phyloP scores from a whole-genome alignment of 2,888 invertebrate genomes.

The Bembecia ichneumoniformis region DNA sequence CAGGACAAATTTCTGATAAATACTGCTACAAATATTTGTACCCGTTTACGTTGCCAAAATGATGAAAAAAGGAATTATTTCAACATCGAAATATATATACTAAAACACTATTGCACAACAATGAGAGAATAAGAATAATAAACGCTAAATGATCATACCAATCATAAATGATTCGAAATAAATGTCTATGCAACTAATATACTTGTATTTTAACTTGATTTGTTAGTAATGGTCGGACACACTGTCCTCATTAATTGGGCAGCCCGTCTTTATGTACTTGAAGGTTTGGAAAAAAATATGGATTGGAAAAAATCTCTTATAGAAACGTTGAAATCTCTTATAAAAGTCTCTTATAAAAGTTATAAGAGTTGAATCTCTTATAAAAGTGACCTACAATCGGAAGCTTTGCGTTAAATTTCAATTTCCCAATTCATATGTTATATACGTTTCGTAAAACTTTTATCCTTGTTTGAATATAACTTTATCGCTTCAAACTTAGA shows the following conservation, averaged over 20 bases:
- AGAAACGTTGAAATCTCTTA: background rate
- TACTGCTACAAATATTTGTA: background rate
- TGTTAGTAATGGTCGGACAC: too few species aligned
- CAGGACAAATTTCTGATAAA: slow-evolving; percentile 3
- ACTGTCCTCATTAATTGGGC: too few species aligned
- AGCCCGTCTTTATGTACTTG: too few species aligned
- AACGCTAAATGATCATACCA: too few species aligned
- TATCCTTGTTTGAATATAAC: background rate
- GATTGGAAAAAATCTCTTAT: background rate
- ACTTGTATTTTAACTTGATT: too few species aligned
- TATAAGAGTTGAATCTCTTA: background rate
- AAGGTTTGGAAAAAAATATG: background rate
- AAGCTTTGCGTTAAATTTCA: background rate
- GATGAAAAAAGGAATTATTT: background rate
- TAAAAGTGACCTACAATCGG: background rate
- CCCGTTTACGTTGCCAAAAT: background rate
- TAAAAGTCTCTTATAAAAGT: background rate
- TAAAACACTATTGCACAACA: too few species aligned
- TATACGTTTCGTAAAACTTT: background rate
- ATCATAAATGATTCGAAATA: too few species aligned
- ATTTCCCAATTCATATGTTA: background rate
- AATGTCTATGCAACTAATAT: too few species aligned
- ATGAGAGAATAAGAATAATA: too few species aligned
- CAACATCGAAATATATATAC: too few species aligned
- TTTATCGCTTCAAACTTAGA: background rate